Evolutionary conservation across 2,113 vertebrate species (phyloP).

Genomic region (Mus musculus): DNA sequence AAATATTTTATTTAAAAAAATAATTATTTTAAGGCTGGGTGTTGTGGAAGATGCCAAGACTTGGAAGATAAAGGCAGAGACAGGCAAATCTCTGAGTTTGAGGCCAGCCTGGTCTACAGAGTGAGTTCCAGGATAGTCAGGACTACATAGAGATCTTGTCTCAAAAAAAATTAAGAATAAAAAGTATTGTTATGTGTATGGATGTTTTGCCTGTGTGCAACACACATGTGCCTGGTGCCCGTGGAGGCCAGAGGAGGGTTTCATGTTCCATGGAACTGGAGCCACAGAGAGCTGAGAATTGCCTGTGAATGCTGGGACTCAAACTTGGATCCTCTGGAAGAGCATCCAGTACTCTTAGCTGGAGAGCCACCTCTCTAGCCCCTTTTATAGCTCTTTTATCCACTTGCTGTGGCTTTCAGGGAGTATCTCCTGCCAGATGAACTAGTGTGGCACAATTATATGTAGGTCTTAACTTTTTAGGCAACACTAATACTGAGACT

Average conservation of each 20-base stretch:
- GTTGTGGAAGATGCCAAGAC: neutral
- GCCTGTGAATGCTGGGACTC: neutral
- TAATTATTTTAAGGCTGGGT: neutral
- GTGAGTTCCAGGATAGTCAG: neutral
- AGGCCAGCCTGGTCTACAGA: neutral
- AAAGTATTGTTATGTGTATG: neutral
- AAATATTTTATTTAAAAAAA: neutral
- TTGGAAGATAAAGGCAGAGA: neutral
- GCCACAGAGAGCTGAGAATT: neutral
- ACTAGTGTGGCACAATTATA: neutral
- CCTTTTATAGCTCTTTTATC: neutral
- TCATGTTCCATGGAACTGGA: neutral
- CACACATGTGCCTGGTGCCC: neutral
- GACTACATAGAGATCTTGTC: neutral
- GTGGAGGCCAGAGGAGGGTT: neutral
- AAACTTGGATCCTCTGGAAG: neutral
- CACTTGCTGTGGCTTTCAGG: neutral
- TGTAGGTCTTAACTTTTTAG: neutral
- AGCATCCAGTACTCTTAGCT: neutral
- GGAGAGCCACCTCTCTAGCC: neutral
- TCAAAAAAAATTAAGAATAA: neutral
- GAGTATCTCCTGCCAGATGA: neutral
- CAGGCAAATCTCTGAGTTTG: neutral
- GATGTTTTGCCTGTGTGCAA: neutral
- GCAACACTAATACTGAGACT: neutral